Conservation (phyloP, 2,888 invertebrate genomes). For the Nomada goodeniana region DNA sequence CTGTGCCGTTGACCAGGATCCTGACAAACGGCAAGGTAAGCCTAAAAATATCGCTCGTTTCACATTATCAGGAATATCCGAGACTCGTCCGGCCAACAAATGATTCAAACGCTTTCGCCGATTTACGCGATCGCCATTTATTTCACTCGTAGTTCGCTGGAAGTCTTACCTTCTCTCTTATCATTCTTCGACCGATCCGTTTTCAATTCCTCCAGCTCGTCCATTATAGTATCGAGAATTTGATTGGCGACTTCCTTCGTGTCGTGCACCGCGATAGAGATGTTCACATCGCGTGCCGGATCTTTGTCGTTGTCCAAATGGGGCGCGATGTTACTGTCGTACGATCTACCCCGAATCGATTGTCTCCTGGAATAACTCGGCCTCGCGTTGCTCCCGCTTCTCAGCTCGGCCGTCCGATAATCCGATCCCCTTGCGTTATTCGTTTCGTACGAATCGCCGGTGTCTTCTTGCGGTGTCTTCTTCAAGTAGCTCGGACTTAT, state of each 20-base stretch:
- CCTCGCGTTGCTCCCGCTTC: not conserved
- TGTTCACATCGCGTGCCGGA: conserved; percentile 8
- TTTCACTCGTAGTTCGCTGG: not conserved
- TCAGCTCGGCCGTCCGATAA: not conserved
- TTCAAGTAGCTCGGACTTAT: conserved; percentile 38
- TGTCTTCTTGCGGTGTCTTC: not conserved
- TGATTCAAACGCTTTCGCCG: not conserved
- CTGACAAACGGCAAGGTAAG: conserved; percentile 70
- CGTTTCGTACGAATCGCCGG: not conserved
- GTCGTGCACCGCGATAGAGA: conserved; percentile 59
- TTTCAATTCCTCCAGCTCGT: conserved; percentile 74
- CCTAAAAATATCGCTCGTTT: conserved; percentile 57
- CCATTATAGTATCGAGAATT: conserved; percentile 74
- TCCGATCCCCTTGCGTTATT: not conserved
- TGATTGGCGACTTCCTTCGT: conserved; percentile 75
- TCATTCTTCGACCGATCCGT: conserved; percentile 62
- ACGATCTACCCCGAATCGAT: not conserved
- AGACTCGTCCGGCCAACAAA: not conserved
- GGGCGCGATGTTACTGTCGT: not conserved
- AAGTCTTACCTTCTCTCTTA: conserved; percentile 70
- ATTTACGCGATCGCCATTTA: too few relatives aligned
- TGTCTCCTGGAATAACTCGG: not conserved
- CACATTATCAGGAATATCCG: conserved; percentile 28
- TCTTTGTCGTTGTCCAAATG: not conserved
- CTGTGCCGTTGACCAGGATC: conserved; percentile 75